Conservation (phyloP, 2,113 vertebrate species). For the Perca flavescens region DNA sequence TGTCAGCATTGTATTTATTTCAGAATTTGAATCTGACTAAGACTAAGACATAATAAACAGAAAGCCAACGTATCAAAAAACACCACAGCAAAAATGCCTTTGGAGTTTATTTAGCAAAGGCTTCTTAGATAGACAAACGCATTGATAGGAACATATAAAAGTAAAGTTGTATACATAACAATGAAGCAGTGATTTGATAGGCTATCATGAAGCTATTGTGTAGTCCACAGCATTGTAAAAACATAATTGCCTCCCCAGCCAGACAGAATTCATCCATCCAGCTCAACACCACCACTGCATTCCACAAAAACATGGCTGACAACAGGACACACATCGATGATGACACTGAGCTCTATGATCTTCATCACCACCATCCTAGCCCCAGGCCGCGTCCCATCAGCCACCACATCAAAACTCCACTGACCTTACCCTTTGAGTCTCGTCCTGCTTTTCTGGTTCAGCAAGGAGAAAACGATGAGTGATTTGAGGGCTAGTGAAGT, state of each 20-base stretch:
- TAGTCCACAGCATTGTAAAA: constrained; percentile 12
- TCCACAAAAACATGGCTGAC: constrained; percentile 37
- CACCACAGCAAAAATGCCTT: not conserved
- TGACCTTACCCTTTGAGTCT: constrained; percentile 44
- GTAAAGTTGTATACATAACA: not conserved
- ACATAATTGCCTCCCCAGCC: constrained; percentile 3
- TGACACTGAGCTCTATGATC: not conserved
- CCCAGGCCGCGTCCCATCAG: not conserved
- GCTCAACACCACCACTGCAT: not conserved
- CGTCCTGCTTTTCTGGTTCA: constrained; percentile 1
- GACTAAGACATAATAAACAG: not conserved
- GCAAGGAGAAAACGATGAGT: not conserved
- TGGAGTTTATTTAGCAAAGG: not conserved
- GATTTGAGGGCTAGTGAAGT: constrained; percentile 16
- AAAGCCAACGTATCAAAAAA: not conserved
- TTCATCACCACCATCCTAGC: not conserved
- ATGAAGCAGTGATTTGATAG: not conserved
- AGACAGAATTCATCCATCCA: not conserved
- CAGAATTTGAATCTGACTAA: not conserved
- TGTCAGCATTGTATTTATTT: not conserved
- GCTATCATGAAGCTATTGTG: not conserved
- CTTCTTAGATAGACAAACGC: not conserved
- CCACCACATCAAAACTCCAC: constrained; percentile 46
- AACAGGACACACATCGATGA: constrained; percentile 2
- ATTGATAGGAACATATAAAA: not conserved